phyloP scores from a whole-genome alignment of 2,888 invertebrate genomes.

The Volucella bombylans region DNA sequence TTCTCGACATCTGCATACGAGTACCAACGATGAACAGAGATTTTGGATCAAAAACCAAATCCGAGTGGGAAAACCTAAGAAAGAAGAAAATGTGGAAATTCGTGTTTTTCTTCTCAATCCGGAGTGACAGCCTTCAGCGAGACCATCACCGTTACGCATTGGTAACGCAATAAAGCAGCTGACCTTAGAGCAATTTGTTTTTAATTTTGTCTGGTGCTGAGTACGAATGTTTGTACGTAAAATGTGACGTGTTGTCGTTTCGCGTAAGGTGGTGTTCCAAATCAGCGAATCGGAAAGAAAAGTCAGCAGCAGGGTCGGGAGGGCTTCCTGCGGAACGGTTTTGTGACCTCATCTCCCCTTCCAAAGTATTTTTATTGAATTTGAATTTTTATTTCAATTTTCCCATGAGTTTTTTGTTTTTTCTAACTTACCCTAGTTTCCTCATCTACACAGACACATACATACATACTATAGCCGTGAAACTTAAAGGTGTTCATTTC shows the following conservation, averaged over 20 bases:
- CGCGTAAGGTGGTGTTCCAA: conserved; percentile 74
- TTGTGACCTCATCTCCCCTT: conserved; percentile 24
- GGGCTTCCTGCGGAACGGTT: conserved; percentile 44
- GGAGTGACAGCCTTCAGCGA: conserved; percentile 24
- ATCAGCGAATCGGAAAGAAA: conserved; percentile 68
- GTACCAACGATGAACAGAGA: neutral
- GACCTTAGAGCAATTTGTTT: conserved; percentile 57
- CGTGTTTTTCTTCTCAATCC: conserved; percentile 51
- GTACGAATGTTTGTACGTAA: neutral
- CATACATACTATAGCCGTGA: neutral
- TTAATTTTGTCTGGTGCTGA: conserved; percentile 26
- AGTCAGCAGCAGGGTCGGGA: conserved; percentile 24
- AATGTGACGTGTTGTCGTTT: conserved; percentile 44
- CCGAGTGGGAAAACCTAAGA: conserved; percentile 36
- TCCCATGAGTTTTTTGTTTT: conserved; percentile 67
- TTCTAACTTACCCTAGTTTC: conserved; percentile 24
- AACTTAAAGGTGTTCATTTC: conserved; percentile 62
- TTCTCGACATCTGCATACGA: conserved; percentile 69
- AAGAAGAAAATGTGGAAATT: conserved; percentile 57
- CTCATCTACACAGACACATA: neutral
- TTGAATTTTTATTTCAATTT: conserved; percentile 64
- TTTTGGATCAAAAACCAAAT: neutral
- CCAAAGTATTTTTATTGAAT: conserved; percentile 50
- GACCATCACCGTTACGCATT: conserved; percentile 59
- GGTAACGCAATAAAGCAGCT: conserved; percentile 60